Conservation (phyloP, 2,113 vertebrate genomes). For the Catharus bicknelli region DNA sequence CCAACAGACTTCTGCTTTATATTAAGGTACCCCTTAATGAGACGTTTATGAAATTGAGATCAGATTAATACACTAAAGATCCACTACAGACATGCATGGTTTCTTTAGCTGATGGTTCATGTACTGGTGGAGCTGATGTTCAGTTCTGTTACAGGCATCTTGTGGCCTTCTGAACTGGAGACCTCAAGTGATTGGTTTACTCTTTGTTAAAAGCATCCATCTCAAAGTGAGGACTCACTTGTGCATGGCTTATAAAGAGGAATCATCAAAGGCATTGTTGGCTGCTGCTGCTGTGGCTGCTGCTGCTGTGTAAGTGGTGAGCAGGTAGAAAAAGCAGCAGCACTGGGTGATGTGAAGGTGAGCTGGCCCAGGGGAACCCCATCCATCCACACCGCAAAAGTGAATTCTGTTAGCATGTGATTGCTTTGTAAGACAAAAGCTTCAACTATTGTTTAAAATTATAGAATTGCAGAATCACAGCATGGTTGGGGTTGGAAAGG, state of each 20-base stretch:
- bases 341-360: background rate
- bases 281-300: background rate
- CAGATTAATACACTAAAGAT: background rate
- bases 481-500: background rate
- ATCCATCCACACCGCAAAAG: background rate
- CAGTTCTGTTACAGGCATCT: background rate
- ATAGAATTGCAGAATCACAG: background rate
- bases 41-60: background rate
- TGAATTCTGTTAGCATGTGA: rapidly evolving
- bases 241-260: background rate
- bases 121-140: background rate
- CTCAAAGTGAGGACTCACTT: background rate
- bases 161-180: background rate
- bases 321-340: background rate
- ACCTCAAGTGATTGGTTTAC: background rate
- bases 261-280: background rate
- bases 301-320: background rate
- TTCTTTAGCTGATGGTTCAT: background rate
- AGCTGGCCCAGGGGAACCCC: background rate
- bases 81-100: too few relatives aligned
- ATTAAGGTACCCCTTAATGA: background rate
- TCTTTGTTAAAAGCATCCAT: background rate
- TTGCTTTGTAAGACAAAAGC: background rate
- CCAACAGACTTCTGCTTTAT: background rate
- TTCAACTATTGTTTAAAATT: background rate